Percentiles rank a stretch among this genome's conserved stretches.
Evolutionary conservation across 2,888 invertebrate species (phyloP).

Genomic region (Volucella bombylans): DNA sequence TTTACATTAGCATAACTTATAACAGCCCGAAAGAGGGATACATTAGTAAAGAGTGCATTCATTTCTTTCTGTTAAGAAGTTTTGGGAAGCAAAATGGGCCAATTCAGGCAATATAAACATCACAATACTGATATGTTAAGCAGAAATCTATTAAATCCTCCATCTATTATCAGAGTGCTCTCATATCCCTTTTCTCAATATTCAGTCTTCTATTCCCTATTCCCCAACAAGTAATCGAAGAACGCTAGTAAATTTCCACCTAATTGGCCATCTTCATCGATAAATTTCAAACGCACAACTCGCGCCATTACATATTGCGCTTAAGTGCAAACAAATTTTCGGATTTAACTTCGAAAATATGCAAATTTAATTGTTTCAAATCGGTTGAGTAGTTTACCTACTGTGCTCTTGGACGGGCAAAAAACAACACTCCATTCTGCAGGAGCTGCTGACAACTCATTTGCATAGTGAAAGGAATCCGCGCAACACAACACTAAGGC

Average conservation of each 20-base stretch:
- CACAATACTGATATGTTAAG: too few species aligned
- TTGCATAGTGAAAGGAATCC: slow-evolving; percentile 56
- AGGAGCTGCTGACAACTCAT: slow-evolving; percentile 44
- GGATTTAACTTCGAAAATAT: slow-evolving; percentile 40
- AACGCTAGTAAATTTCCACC: not conserved
- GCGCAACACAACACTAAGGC: slow-evolving; percentile 20
- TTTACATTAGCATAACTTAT: too few species aligned
- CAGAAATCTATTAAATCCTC: too few species aligned
- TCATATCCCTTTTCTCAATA: too few species aligned
- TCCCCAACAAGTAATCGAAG: too few species aligned
- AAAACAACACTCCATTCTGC: not conserved
- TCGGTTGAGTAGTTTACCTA: slow-evolving; percentile 16
- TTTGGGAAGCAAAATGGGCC: too few species aligned
- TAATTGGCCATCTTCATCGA: slow-evolving; percentile 11
- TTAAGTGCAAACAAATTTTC: slow-evolving; percentile 38
- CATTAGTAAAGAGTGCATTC: too few species aligned
- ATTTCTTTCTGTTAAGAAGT: too few species aligned
- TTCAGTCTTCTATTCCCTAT: too few species aligned
- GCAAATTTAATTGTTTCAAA: slow-evolving; percentile 45
- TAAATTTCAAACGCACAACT: slow-evolving; percentile 8
- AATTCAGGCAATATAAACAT: too few species aligned
- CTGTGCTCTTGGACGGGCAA: not conserved
- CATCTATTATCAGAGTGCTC: too few species aligned
- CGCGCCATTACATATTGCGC: slow-evolving; percentile 4
- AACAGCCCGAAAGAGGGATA: too few species aligned